Conservation (phyloP, 1,140 invertebrate genomes). For the Cotesia chilonis region DNA sequence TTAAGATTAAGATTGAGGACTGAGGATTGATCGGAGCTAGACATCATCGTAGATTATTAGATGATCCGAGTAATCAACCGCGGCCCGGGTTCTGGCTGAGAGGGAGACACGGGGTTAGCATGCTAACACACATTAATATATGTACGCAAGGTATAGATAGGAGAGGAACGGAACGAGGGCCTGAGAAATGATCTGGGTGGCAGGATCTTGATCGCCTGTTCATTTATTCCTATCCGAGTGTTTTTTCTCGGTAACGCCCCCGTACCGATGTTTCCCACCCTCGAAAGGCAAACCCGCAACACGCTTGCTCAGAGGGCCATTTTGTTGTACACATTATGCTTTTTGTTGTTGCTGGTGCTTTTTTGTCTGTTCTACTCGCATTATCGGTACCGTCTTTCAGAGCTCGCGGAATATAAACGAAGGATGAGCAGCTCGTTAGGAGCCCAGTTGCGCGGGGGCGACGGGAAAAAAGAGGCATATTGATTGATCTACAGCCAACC, state of each 20-base stretch:
- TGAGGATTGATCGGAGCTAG: constrained; percentile 28
- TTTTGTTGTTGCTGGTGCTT: constrained; percentile 47
- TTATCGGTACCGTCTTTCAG: not conserved
- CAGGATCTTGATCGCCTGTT: constrained; percentile 45
- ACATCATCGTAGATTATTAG: constrained; percentile 1
- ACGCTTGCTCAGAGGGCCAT: constrained; percentile 57
- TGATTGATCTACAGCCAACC: constrained; percentile 60
- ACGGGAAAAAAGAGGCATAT: constrained; percentile 40
- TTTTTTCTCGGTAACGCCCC: constrained; percentile 33
- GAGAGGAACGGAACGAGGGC: constrained; percentile 22
- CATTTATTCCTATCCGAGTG: constrained; percentile 31
- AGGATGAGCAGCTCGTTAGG: constrained; percentile 54
- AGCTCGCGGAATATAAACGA: constrained; percentile 25
- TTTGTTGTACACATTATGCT: constrained; percentile 55
- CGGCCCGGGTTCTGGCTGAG: too few relatives aligned
- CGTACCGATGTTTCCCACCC: constrained; percentile 28
- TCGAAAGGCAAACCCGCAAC: constrained; percentile 27
- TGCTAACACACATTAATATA: not conserved
- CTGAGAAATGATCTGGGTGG: constrained; percentile 52
- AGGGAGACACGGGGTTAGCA: too few relatives aligned
- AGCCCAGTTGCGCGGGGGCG: constrained; percentile 43
- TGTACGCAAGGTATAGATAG: not conserved
- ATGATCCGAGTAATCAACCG: too few relatives aligned
- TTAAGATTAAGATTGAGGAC: constrained; percentile 5
- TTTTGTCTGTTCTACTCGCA: constrained; percentile 13